phyloP scores from a whole-genome alignment of 2,888 invertebrate species.

The Drosophila differens region DNA sequence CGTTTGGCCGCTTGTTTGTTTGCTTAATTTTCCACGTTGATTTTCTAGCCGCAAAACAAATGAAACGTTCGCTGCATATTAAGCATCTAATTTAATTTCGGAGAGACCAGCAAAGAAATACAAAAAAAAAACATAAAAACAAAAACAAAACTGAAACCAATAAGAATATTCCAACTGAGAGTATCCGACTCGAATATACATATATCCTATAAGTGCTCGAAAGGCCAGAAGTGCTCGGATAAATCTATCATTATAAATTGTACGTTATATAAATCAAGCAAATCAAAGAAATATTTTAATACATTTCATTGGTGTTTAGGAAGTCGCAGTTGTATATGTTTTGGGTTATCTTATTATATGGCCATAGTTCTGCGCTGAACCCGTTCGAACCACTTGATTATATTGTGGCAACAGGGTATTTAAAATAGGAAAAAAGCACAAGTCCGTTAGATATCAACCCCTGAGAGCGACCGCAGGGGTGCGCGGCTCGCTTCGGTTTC shows the following conservation, averaged over 20 bases:
- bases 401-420: conserved; percentile 29
- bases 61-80: conserved; percentile 79
- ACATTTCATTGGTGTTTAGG: background rate
- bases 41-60: conserved; percentile 82
- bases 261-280: too few relatives aligned
- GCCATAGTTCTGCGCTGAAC: background rate
- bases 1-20: conserved; percentile 61
- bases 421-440: conserved; percentile 33
- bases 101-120: conserved; percentile 46
- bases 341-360: background rate
- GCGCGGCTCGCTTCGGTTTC: conserved; percentile 38
- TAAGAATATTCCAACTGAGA: background rate
- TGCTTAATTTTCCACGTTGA: conserved; percentile 81
- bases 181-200: conserved; percentile 7
- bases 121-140: conserved; percentile 5
- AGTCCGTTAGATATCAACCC: conserved; percentile 51
- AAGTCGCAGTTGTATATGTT: background rate
- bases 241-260: too few relatives aligned
- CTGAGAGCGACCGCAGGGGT: conserved; percentile 43
- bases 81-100: conserved; percentile 77
- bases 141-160: conserved; percentile 14
- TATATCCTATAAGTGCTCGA: background rate
- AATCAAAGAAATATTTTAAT: background rate
- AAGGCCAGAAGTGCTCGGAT: background rate
- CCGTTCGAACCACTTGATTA: background rate